Evolutionary conservation across 2,888 invertebrate species (phyloP).

Genomic region (Mythimna vitellina): DNA sequence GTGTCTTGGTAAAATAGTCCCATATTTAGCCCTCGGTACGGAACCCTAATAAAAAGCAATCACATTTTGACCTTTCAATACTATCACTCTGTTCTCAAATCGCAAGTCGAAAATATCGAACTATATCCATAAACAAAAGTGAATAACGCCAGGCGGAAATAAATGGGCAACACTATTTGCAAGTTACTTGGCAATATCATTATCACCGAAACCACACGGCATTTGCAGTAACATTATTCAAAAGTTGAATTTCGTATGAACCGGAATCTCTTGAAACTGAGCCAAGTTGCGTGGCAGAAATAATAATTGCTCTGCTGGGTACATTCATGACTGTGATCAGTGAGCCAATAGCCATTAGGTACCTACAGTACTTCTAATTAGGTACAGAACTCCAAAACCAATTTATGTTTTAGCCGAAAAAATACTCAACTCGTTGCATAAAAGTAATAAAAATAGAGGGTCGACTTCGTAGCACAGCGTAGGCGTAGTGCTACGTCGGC

Average conservation of each 20-base stretch:
- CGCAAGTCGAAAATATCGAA: neutral
- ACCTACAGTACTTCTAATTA: neutral
- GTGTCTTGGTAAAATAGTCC: too few species aligned
- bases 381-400: neutral
- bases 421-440: neutral
- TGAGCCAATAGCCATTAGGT: neutral
- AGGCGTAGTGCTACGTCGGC: constrained; percentile 16
- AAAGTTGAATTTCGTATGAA: constrained; percentile 42
- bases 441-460: constrained; percentile 7
- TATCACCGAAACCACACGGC: constrained; percentile 24
- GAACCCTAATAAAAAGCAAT: neutral
- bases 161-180: constrained; percentile 19
- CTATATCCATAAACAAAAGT: constrained; percentile 28
- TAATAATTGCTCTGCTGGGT: constrained; percentile 28
- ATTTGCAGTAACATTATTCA: constrained; percentile 48
- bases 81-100: constrained; percentile 26
- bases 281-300: constrained; percentile 39
- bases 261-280: constrained; percentile 45
- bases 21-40: too few species aligned
- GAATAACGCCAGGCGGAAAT: constrained; percentile 20
- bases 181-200: constrained; percentile 37
- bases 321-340: constrained; percentile 14
- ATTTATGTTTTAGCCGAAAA: neutral
- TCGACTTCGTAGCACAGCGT: constrained; percentile 43
- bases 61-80: constrained; percentile 16